Evolutionary conservation across 2,888 invertebrate genomes (phyloP), one percentile per base, ranked within the genome.

Genomic region (Aradus depressus): DNA sequence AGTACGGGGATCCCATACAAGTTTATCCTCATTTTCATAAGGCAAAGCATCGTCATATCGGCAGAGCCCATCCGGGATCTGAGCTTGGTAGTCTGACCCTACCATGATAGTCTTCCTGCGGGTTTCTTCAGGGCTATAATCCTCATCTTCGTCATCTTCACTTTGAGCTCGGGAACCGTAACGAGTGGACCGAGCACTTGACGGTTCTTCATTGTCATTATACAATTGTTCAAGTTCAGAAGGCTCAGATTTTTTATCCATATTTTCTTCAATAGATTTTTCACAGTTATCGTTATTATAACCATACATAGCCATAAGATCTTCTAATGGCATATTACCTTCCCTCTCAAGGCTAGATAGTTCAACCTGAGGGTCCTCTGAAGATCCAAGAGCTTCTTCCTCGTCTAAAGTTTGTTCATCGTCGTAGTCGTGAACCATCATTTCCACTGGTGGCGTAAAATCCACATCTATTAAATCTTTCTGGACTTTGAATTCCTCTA

Each of bases 371-470:
- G 87, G 82, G 69, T 92, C 91, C 62, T 83, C 81, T 58, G 84
- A 81, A 62, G 87, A 87, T 60, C 90, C 91, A 67, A 93, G 70
- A 44, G 90, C 91, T 75, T 96, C 96, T 75, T 96, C 95, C 72
- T 96, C 95, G 68, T 93, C 95, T 66, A 96, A 68, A 56, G 95
- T 96, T 67, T 88, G 79, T 68, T 96, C 96, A 73, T 96, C 95
- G 70, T 96, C 96, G 71, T 89, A 93, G 70, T 95, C 95, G 78
- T 95, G 88, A 58, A 93, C 85, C 77, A 95, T 83, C 91, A 95
- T 91, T 70, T 93, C 93, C 66, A 57, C 52, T 34, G 54, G 81
- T 57, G 93, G 92, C 70, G 92, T 92, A 74, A 93, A 92, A 64
- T 84, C 66, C 63, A 71, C 73, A 65, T 74, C 74, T 63, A 72